Evolutionary conservation across 2,888 invertebrate species (phyloP), one percentile per base, ranked within the genome.

Genomic region (Andricus quercusramuli): DNA sequence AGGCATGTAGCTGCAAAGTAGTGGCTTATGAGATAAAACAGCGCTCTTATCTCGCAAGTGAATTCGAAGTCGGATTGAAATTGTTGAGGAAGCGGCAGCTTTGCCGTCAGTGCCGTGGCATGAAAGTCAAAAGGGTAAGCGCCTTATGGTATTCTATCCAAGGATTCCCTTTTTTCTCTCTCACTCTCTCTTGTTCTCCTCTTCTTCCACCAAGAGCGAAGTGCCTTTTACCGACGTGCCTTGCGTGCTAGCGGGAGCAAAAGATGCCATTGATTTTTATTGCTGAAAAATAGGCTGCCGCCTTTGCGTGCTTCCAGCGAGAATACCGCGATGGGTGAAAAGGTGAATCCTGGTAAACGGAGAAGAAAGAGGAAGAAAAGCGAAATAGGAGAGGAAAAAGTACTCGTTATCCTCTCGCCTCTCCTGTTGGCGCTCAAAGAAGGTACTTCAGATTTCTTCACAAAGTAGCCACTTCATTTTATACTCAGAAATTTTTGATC

Each of bases 191-290:
- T 82, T 65, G 29, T 64, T 68, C 47, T 47, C 68, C 47, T 17
- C 82, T 81, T 78, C 84, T 80, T 81, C 81, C 64, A 22, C 70
- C 59, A 82, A 70, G 70, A 74, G 84, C 81, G 83, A 83, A 86
- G 85, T 85, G 79, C 80, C 86, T 83, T 83, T 85, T 85, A 81
- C 78, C 80, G 85, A 89, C 89, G 89, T 88, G 88, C 86, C 80
- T 85, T 81, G 88, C 86, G 85, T 88, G 85, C 87, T 83, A 83
- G 85, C 41, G 80, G 76, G 85, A 84, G 83, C 82, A 87, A 85
- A 83, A 79, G 81, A 78, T 78, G 82, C 84, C 87, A 87, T 87
- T 88, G 89, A 88, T 89, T 90, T 88, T 89, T 87, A 89, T 89
- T 87, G 88, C 78, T 84, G 88, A 86, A 84, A 89, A 90, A 88